Evolutionary conservation across 2,113 vertebrate species (phyloP).

Genomic region (Salvelinus sp.): DNA sequence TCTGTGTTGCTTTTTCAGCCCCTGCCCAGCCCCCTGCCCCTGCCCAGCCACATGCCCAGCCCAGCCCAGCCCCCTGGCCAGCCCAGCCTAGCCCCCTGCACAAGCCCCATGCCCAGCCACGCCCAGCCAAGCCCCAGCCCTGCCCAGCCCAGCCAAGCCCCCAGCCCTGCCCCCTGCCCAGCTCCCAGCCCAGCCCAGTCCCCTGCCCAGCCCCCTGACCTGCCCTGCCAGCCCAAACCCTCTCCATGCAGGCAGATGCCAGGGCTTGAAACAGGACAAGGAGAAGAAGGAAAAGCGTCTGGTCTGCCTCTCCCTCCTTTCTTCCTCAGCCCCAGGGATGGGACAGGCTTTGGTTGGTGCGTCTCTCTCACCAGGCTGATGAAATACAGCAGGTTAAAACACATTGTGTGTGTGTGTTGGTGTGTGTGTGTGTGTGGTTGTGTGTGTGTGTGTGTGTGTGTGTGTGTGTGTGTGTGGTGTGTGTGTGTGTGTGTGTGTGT

Average conservation of each 20-base stretch:
- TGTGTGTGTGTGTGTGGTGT: not conserved
- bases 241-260: constrained; percentile 10
- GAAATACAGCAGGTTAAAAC: not conserved
- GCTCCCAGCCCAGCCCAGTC: no score
- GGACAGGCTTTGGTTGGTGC: constrained; percentile 1
- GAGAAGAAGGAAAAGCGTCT: not conserved
- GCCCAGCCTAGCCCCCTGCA: no score
- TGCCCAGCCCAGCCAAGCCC: no score
- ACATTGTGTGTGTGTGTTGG: not conserved
- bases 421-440: not conserved
- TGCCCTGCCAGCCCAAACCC: not conserved
- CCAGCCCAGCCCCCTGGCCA: no score
- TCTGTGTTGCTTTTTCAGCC: no score
- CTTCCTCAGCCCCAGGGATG: not conserved
- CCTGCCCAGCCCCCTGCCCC: no score
- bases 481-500: no score
- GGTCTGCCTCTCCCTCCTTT: not conserved
- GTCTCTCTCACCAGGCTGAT: not conserved
- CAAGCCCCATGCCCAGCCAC: no score
- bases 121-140: no score
- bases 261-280: not conserved
- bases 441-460: not conserved
- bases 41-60: no score
- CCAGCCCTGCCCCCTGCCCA: no score
- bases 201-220: no score